Conservation (phyloP, 2,797 vertebrate species). For the Enteromius mattozi region DNA sequence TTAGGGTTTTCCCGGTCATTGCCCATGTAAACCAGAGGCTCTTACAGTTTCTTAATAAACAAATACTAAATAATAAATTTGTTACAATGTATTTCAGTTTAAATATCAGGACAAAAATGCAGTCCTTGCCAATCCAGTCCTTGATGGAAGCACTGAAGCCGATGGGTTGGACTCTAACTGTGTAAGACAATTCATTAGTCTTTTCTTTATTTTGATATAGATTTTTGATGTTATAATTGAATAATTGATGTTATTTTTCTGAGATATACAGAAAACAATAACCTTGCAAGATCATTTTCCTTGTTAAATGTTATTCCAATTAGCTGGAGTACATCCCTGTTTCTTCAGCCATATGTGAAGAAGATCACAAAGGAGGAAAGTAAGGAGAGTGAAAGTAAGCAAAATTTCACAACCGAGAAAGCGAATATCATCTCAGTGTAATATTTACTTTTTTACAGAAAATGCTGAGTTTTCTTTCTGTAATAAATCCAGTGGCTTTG, state of each 20-base stretch:
- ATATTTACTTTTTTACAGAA: background rate
- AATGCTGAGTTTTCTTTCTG: background rate
- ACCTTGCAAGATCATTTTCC: background rate
- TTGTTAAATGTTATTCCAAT: background rate
- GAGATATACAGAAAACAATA: background rate
- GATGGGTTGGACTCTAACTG: background rate
- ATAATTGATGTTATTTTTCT: background rate
- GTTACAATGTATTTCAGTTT: background rate
- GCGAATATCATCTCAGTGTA: background rate
- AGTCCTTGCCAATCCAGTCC: too few relatives aligned
- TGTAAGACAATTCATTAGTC: background rate
- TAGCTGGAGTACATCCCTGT: constrained; percentile 5
- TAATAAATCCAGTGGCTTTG: too few relatives aligned
- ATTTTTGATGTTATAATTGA: too few relatives aligned
- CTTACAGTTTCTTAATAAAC: background rate
- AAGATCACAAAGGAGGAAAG: background rate
- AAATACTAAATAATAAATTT: background rate
- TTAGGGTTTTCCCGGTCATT: background rate
- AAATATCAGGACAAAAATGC: background rate
- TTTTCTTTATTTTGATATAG: background rate
- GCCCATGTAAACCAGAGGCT: background rate
- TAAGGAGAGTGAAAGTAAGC: background rate
- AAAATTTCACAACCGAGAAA: background rate
- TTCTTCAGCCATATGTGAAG: background rate
- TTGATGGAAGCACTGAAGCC: background rate